These are phyloP conservation scores for Mustela nigripes DNA, from an alignment of 2,113 vertebrate genomes.

Conservation along the genomic window DNA sequence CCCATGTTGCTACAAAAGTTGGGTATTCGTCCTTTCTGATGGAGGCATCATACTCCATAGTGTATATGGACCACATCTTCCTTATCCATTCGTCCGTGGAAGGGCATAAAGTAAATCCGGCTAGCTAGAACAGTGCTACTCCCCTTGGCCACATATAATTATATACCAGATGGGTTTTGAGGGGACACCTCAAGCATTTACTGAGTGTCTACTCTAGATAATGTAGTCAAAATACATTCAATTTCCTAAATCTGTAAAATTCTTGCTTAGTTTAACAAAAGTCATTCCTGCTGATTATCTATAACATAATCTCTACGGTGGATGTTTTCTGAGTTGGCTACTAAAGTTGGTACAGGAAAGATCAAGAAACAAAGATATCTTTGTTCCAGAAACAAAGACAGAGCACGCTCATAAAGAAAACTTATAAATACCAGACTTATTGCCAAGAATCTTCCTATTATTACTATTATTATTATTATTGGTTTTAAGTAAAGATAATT, in stretches of 20 bases:
- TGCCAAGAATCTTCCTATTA: neutral
- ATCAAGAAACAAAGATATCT: neutral
- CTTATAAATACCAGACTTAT: fast-evolving
- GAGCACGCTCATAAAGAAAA: fast-evolving
- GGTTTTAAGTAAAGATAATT: neutral
- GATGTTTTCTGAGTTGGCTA: neutral
- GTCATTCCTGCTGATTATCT: neutral
- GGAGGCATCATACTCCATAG: too few species aligned
- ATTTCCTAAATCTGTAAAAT: neutral
- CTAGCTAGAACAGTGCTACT: neutral
- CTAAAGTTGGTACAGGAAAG: neutral
- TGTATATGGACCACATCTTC: too few species aligned
- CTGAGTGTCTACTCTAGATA: neutral
- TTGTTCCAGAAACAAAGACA: neutral
- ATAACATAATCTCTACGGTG: neutral
- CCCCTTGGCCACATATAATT: neutral
- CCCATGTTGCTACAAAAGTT: too few species aligned
- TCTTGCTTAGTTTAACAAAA: neutral
- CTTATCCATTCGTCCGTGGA: too few species aligned
- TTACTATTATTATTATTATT: neutral
- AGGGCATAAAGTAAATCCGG: neutral
- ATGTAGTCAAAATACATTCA: neutral
- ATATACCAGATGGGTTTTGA: neutral
- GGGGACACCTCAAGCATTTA: neutral
- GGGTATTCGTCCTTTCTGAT: too few species aligned